Conservation (phyloP, 2,797 vertebrate species). For the Rhynchotus rufescens region DNA sequence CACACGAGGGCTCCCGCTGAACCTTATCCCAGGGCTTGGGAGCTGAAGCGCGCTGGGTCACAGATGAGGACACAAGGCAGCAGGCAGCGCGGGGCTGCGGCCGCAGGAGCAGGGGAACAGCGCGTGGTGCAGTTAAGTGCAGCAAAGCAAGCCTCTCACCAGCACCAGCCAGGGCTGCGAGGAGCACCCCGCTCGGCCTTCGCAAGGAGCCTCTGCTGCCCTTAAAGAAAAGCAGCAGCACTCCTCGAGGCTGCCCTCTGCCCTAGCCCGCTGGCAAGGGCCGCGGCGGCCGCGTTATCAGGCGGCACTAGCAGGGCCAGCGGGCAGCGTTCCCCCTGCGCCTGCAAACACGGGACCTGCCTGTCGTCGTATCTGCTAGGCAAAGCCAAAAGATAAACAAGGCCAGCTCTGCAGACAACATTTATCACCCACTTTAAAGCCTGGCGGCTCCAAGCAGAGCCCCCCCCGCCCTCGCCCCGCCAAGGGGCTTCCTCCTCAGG, state of each 20-base stretch:
- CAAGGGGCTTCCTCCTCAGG: neutral
- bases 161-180: accelerated
- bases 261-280: neutral
- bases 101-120: neutral
- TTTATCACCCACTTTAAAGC: slow-evolving; percentile 66
- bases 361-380: neutral
- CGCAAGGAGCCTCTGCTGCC: neutral
- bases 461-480: too few species aligned
- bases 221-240: too few species aligned
- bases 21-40: neutral
- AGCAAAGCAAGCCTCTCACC: accelerated
- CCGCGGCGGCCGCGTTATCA: neutral
- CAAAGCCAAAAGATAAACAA: slow-evolving; percentile 71
- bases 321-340: neutral
- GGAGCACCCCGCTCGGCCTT: neutral
- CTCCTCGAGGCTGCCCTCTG: neutral
- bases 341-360: slow-evolving; percentile 1
- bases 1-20: neutral
- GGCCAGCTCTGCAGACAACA: slow-evolving; percentile 47
- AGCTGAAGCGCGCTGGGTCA: neutral
- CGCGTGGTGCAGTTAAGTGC: neutral
- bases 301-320: neutral
- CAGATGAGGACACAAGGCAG: neutral
- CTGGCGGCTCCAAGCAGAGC: neutral
- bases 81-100: neutral